Base-by-base conservation (phyloP, 1,140 invertebrate species). In the Yoshiicerus persimilis region DNA sequence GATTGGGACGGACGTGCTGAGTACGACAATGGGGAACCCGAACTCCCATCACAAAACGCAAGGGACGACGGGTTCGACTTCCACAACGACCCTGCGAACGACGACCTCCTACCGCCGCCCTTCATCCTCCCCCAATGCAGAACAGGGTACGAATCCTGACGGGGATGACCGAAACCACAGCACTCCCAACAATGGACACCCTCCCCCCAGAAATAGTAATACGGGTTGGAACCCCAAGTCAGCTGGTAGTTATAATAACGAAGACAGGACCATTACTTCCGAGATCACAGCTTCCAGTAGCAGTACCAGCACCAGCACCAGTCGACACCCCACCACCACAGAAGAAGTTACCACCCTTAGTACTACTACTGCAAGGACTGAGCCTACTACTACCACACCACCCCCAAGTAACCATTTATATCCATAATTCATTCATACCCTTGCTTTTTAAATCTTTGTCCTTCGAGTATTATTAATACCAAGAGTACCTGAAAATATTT, bases 401-500 rank as follows among this genome's bases (percentile, higher is more conserved):
- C 93, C 92, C 85, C 92, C 92, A 90, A 92, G 91, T 90, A 85
- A 88, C 64, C 9, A 20, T 84, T 32, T 25, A 23, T 20, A 3
- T 13, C 30, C 66, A 4, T 16, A 30, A 23, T 64, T 66, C 62
- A 25, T 6, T 66, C 62, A 66, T 23, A 3, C 23, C 62, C 23
- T 27, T 75, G 0, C 27, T 75, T 27, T n/a, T n/a, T n/a, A n/a
- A n/a, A n/a, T n/a, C n/a, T n/a, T n/a, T n/a, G n/a, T n/a, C n/a
- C n/a, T n/a, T n/a, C n/a, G n/a, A n/a, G n/a, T n/a, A n/a, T n/a
- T n/a, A n/a, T n/a, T n/a, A n/a, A n/a, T n/a, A n/a, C n/a, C n/a
- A n/a, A n/a, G n/a, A n/a, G n/a, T n/a, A n/a, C n/a, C n/a, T n/a
- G n/a, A 27, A 30, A 2, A 25, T 27, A 25, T 25, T 47, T n/a